These are phyloP conservation scores for Cantharis nigra DNA, from an alignment of 2,888 invertebrate species.

Conservation along the genomic window DNA sequence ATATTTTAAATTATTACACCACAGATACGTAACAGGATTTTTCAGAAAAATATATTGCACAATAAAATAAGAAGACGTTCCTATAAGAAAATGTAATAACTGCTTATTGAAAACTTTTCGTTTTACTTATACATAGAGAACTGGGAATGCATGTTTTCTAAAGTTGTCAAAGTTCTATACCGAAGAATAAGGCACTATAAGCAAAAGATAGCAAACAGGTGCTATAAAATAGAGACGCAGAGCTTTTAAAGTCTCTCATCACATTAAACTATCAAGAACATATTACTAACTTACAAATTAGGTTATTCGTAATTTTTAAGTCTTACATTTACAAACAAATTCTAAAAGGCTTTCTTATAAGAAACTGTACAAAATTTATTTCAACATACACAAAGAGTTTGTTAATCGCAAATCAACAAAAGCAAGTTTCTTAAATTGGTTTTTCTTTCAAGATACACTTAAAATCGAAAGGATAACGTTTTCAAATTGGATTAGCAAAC, in stretches of 20 bases:
- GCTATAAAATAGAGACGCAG: conserved; percentile 34
- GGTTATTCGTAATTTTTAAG: neutral
- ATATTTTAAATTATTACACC: neutral
- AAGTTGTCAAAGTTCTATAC: conserved; percentile 38
- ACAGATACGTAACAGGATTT: neutral
- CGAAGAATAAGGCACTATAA: conserved; percentile 25
- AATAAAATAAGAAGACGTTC: conserved; percentile 1
- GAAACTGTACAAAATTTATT: neutral
- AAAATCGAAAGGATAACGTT: neutral
- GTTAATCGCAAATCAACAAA: neutral
- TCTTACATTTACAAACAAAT: neutral
- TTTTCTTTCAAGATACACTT: neutral
- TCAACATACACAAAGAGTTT: no score
- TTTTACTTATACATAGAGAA: conserved; percentile 33
- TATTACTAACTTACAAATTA: neutral
- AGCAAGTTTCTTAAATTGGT: neutral
- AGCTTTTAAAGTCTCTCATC: conserved; percentile 11
- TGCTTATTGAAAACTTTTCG: conserved; percentile 34
- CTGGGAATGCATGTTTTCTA: conserved; percentile 38
- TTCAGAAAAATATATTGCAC: neutral
- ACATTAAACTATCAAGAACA: neutral
- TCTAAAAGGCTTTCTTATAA: neutral
- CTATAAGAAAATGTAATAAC: neutral
- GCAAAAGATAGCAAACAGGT: conserved; percentile 38
- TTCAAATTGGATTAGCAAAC: neutral